Base-by-base conservation (phyloP, 2,797 vertebrate genomes). In the Argya squamiceps region DNA sequence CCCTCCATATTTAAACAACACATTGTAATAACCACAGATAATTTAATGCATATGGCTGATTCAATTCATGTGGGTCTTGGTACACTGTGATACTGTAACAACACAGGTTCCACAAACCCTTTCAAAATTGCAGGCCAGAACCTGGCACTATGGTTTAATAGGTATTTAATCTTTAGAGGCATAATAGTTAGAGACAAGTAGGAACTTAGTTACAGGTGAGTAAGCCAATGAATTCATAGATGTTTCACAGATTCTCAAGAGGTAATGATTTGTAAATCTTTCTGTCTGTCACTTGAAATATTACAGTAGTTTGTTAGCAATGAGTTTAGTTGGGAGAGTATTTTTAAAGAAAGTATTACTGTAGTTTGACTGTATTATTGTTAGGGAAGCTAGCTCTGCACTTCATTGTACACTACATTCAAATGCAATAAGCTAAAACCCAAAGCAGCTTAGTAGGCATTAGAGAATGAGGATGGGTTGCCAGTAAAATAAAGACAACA, bases 391-490 rank as follows among this genome's bases (percentile, higher is more conserved):
- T 55, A 68, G 20, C 27, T 82, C 50, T 91, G 6, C 15, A 37
- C 52, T 88, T 75, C 8, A 15, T 0, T 43, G 12, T 62, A 24
- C 30, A 12, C 27, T 87, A 58, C 53, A 76, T 62, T 92, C 50
- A 87, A 84, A 73, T 47, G 44, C 55, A 92, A 53, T 67, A 69
- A 91, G 20, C 22, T 84, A 87, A 78, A 92, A 79, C 23, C 3
- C 74, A 63, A 86, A 87, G 62, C 11, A 75, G 55, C 55, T 80
- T 74, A 81, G 15, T 49, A 26, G 4, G 16, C 60, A 41, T 84
- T 74, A 70, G 26, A 58, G 41, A 92, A 79, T 68, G 64, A 55
- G 11, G 26, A 26, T 60, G 19, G 2, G 23, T 41, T 70, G 26
- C 17, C 26, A 74, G 50, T 73, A 84, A 88, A 92, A 50, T 67